A percentile compares a stretch with the other conserved stretches of the same genome.
Evolutionary conservation across 2,888 invertebrate species (phyloP).

Genomic region (Adineta ricciae): DNA sequence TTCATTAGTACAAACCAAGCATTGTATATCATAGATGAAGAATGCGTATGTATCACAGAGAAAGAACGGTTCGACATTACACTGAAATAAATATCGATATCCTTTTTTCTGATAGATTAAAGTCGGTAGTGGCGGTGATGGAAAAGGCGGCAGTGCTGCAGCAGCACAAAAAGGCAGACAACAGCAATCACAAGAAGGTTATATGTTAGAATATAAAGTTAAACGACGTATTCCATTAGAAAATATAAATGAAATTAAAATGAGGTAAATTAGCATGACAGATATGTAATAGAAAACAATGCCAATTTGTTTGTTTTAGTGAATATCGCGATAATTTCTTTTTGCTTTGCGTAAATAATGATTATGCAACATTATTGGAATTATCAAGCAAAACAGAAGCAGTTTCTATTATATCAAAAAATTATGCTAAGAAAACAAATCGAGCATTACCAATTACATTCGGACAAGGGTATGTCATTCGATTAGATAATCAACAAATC

Average conservation of each 20-base stretch:
- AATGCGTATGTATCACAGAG: slow-evolving; percentile 48
- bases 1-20: slow-evolving; percentile 57
- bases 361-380: slow-evolving; percentile 60
- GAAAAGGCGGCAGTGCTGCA: background rate
- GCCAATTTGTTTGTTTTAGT: slow-evolving; percentile 40
- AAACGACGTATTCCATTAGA: slow-evolving; percentile 19
- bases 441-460: slow-evolving; percentile 52
- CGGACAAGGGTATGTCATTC: slow-evolving; percentile 52
- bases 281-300: background rate
- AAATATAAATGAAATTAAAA: background rate
- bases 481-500: slow-evolving; percentile 21
- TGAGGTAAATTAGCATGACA: background rate
- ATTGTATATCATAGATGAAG: slow-evolving; percentile 58
- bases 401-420: slow-evolving; percentile 54
- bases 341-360: slow-evolving; percentile 56
- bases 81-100: no score
- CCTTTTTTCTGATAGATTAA: background rate
- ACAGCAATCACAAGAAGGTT: background rate
- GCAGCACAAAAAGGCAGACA: background rate
- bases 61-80: no score
- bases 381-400: slow-evolving; percentile 62
- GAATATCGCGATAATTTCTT: slow-evolving; percentile 59
- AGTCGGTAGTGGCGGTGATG: background rate
- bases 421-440: slow-evolving; percentile 43
- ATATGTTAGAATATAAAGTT: background rate